A percentile compares a stretch with the other conserved stretches of the same genome.
Evolutionary conservation across 2,888 invertebrate species (phyloP).

Genomic region (Protophormia terraenovae): DNA sequence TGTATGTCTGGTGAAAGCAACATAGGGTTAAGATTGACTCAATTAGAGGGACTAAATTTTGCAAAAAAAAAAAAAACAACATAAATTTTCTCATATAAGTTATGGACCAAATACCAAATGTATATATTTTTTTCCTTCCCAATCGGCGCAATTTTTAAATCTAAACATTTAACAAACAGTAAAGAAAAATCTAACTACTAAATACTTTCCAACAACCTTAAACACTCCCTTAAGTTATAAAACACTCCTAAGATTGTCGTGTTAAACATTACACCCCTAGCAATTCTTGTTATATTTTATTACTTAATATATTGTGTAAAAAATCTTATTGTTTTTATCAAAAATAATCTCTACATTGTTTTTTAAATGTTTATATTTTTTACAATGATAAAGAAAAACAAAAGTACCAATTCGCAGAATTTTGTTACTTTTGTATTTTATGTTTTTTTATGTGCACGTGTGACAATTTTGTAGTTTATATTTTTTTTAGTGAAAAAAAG

Average conservation of each 20-base stretch:
- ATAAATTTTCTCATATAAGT: too few relatives aligned
- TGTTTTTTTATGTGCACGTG: conserved; percentile 20
- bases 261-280: conserved; percentile 9
- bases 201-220: background rate
- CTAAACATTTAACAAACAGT: too few relatives aligned
- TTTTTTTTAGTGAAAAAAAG: background rate
- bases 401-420: conserved; percentile 3
- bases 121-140: too few relatives aligned
- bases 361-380: background rate
- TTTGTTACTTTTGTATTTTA: background rate
- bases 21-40: too few relatives aligned
- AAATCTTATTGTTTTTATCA: background rate
- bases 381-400: background rate
- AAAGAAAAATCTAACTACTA: too few relatives aligned
- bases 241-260: background rate
- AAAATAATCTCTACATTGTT: background rate
- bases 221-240: background rate
- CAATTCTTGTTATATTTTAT: background rate
- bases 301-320: background rate
- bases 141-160: too few relatives aligned
- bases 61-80: too few relatives aligned
- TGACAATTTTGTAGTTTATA: conserved; percentile 17
- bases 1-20: too few relatives aligned
- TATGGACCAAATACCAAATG: too few relatives aligned
- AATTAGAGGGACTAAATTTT: too few relatives aligned